Percentiles rank a stretch among this genome's conserved stretches.
Conservation (phyloP, 2,797 vertebrate species). For the Furcifer pardalis region DNA sequence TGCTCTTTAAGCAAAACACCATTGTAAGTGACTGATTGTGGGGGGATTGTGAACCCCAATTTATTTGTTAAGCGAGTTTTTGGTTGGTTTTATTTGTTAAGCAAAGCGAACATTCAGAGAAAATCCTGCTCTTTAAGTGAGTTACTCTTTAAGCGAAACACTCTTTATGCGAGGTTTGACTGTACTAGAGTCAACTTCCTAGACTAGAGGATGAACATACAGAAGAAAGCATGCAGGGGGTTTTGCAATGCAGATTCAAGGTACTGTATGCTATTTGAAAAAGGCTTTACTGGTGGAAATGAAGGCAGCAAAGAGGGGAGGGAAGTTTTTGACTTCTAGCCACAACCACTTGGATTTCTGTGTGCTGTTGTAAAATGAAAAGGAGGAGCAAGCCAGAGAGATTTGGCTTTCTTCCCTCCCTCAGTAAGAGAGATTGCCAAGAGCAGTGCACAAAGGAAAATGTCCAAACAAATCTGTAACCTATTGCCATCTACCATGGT, state of each 20-base stretch:
- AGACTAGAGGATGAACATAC: background rate
- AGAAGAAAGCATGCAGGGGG: background rate
- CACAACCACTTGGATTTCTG: background rate
- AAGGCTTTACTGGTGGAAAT: background rate
- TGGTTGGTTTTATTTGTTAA: too few species aligned
- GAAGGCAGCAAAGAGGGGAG: conserved; percentile 15
- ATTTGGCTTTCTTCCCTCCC: conserved; percentile 27
- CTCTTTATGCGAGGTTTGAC: too few species aligned
- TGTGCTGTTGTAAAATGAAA: conserved; percentile 20
- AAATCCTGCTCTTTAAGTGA: too few species aligned
- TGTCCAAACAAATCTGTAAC: conserved; percentile 29
- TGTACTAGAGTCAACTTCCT: background rate
- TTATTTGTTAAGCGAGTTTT: too few species aligned
- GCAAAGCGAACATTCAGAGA: too few species aligned
- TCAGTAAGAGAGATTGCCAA: conserved; percentile 14
- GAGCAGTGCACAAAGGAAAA: background rate
- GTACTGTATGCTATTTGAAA: background rate
- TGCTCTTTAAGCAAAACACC: too few species aligned
- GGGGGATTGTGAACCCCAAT: too few species aligned
- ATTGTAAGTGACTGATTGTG: too few species aligned
- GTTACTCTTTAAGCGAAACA: too few species aligned
- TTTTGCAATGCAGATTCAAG: background rate
- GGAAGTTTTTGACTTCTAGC: background rate
- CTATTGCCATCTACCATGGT: background rate
- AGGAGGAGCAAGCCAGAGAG: background rate